A percentile compares a stretch with the other conserved stretches of the same genome.
phyloP scores from a whole-genome alignment of 2,888 invertebrate genomes.

The Agonum fuliginosum region DNA sequence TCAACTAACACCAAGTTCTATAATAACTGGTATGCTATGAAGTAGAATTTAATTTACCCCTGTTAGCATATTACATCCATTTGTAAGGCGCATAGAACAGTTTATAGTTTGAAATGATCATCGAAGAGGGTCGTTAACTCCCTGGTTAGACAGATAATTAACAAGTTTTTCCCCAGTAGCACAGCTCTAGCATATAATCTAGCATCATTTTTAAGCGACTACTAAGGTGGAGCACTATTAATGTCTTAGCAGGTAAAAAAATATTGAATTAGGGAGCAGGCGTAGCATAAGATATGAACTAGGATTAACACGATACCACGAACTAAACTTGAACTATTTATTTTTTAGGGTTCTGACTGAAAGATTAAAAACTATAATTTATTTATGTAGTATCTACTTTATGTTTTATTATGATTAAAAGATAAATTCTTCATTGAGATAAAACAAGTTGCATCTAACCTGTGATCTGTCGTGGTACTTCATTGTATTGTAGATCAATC shows the following conservation, averaged over 20 bases:
- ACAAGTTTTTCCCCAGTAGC: background rate
- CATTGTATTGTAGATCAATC: too few species aligned
- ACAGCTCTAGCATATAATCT: background rate
- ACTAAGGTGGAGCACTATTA: background rate
- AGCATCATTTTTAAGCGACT: background rate
- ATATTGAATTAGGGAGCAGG: background rate
- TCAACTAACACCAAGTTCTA: background rate
- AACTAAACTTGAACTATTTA: too few species aligned
- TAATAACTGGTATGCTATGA: background rate
- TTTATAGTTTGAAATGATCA: background rate
- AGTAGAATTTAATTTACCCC: constrained; percentile 2
- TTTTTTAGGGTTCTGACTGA: too few species aligned
- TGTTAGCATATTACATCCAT: constrained; percentile 2
- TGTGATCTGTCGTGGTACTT: too few species aligned
- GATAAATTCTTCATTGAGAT: too few species aligned
- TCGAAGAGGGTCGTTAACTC: background rate
- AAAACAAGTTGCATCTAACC: too few species aligned
- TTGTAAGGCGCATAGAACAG: background rate
- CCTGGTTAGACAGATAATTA: background rate
- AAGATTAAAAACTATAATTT: too few species aligned
- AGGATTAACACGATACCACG: too few species aligned
- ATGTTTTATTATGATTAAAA: too few species aligned
- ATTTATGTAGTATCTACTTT: too few species aligned
- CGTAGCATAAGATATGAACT: background rate
- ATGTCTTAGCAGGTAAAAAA: background rate